phyloP scores from a whole-genome alignment of 2,797 vertebrate genomes.

The Acanthiza pusilla region DNA sequence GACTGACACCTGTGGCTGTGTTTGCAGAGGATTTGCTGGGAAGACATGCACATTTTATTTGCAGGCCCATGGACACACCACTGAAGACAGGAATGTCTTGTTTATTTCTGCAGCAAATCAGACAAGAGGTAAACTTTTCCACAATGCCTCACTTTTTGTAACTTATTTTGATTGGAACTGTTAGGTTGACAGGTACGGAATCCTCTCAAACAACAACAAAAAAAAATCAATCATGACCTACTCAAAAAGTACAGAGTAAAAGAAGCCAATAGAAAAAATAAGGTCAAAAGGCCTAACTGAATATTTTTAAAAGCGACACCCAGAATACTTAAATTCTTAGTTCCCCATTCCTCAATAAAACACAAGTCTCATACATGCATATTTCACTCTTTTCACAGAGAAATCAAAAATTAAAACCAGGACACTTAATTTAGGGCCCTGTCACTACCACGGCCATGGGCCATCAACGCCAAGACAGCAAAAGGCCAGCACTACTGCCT shows the following conservation, averaged over 20 bases:
- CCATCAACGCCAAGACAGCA: neutral
- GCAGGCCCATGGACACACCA: neutral
- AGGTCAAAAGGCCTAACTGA: neutral
- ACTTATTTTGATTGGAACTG: neutral
- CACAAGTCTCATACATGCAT: neutral
- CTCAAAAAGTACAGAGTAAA: neutral
- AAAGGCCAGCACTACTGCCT: neutral
- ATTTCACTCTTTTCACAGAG: neutral
- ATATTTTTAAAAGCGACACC: neutral
- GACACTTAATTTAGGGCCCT: neutral
- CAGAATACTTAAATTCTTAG: neutral
- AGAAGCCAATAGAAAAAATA: neutral
- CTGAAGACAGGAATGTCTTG: neutral
- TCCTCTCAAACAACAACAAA: neutral
- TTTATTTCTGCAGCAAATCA: neutral
- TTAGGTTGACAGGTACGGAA: neutral
- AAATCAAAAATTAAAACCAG: neutral
- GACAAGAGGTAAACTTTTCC: neutral
- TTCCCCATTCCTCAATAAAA: neutral
- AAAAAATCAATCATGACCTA: neutral
- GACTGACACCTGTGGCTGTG: neutral
- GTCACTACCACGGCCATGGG: rapidly evolving
- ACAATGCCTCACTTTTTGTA: neutral
- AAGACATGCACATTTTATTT: neutral
- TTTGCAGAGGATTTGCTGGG: neutral